A percentile compares a stretch with the other conserved stretches of the same genome.
Evolutionary conservation across 2,113 vertebrate species (phyloP).

Genomic region (Menidia beryllina): DNA sequence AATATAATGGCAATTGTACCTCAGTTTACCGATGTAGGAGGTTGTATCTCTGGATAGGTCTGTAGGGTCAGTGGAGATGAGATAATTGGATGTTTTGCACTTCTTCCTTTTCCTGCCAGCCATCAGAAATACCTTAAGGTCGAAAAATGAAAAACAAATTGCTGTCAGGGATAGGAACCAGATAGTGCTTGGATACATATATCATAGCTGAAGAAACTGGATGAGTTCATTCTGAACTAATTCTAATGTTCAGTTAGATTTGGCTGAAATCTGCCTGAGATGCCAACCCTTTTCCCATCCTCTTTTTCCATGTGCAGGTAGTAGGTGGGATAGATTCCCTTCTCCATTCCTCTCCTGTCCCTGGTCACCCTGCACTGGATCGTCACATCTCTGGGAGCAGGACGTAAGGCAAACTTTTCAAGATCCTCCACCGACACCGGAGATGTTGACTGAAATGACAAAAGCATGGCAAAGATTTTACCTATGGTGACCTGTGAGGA

Average conservation of each 20-base stretch:
- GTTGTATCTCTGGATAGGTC: slow-evolving; percentile 86
- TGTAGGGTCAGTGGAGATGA: slow-evolving; percentile 88
- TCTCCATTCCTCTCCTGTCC: slow-evolving; percentile 87
- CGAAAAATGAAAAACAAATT: neutral
- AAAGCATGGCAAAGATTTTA: neutral
- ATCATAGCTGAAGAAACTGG: neutral
- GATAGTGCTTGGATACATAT: neutral
- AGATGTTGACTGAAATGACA: slow-evolving; percentile 63
- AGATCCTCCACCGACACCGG: slow-evolving; percentile 82
- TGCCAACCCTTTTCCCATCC: slow-evolving; percentile 83
- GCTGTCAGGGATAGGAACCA: neutral
- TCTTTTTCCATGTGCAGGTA: slow-evolving; percentile 89
- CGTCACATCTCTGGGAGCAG: slow-evolving; percentile 80
- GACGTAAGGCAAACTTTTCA: slow-evolving; percentile 82
- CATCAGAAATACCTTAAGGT: slow-evolving; percentile 86
- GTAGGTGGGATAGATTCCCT: slow-evolving; percentile 88
- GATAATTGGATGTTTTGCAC: slow-evolving; percentile 91
- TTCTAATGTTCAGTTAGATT: neutral
- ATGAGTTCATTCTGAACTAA: neutral
- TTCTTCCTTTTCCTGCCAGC: slow-evolving; percentile 89
- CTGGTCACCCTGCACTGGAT: slow-evolving; percentile 86
- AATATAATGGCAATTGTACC: slow-evolving; percentile 68
- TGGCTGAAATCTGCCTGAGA: neutral
- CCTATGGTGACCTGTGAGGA: neutral
- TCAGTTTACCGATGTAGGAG: slow-evolving; percentile 89